Base-by-base conservation (phyloP, 2,888 invertebrate genomes). In the Sarcophaga carnaria region DNA sequence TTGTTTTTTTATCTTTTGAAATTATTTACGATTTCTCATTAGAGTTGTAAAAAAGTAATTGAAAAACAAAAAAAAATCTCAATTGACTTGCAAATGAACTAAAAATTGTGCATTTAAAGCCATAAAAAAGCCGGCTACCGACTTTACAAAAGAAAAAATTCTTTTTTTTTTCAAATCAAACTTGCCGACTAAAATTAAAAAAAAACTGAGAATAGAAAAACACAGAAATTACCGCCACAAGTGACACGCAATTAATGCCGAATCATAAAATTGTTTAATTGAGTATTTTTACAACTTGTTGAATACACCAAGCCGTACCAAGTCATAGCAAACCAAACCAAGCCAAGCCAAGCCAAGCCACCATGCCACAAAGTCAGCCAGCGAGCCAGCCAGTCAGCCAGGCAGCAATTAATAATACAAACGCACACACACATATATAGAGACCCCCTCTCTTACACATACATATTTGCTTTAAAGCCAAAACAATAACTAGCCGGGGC, bases 241-340 rank as follows among this genome's bases (percentile, higher is more conserved):
- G 69, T 87, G 84, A 72, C 87, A 87, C 79, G 84, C 87, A 87
- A 87, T 87, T 87, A 87, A 82, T 79, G 84, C 60, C 79, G 81
- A 87, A 84, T 82, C 84, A 79, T 87, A 84, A 87, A 87, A 84
- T 84, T 45, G 82, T 79, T 87, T 84, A 84, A 87, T 80, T 88
- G 85, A 88, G 12, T 88, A 83, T 83, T 86, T 88, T 88, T 81
- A 86, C 83, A 88, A 88, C 88, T 81, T 83, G 88, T 88, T 88
- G 88, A 85, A 84, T 87, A 4, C 69, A 37, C 49, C n/a, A 14
- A 70, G 81, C 83, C 11, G 70, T 17, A 49, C 45, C 47, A 25
- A 63, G 12, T 37, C 64, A 63, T 14, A 83, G 54, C 71, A 66
- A 62, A 4, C 54, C 71, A 66, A 62, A 4, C 54, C 12, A 22